Percentiles rank a stretch among this genome's conserved stretches.
These are phyloP conservation scores for Saturnia pavonia DNA, from an alignment of 2,888 invertebrate species.

Conservation along the genomic window DNA sequence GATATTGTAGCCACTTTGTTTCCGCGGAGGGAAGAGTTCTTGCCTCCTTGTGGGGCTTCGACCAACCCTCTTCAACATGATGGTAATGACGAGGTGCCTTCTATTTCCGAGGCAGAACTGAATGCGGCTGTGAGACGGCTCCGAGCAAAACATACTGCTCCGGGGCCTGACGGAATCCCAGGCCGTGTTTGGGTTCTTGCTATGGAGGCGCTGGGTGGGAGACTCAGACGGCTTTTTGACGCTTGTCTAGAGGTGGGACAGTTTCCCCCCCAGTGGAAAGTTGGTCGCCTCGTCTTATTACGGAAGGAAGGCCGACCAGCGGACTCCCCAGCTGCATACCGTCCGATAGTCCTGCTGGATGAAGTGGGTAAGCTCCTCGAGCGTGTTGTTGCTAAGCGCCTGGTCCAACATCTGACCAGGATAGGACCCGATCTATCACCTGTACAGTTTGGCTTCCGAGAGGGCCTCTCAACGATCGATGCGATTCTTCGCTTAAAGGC, in stretches of 20 bases:
- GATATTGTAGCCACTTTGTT: conserved; percentile 20
- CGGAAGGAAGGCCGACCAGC: conserved; percentile 16
- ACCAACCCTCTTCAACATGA: not conserved
- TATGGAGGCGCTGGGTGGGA: too few relatives aligned
- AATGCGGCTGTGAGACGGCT: too few relatives aligned
- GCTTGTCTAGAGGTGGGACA: not conserved
- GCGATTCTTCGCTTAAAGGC: too few relatives aligned
- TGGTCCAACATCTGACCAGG: not conserved
- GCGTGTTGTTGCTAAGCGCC: not conserved
- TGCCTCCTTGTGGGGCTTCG: conserved; percentile 10
- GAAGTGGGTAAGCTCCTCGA: not conserved
- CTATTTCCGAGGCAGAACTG: not conserved
- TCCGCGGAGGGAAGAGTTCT: conserved; percentile 15
- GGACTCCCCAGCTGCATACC: not conserved
- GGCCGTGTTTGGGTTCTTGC: too few relatives aligned
- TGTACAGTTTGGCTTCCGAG: not conserved
- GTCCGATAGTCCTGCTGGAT: not conserved
- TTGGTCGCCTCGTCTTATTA: conserved; percentile 24
- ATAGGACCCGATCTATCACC: not conserved
- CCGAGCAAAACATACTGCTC: too few relatives aligned
- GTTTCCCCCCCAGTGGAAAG: conserved; percentile 20
- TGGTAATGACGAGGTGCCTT: conserved; percentile 6
- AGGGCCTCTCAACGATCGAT: too few relatives aligned
- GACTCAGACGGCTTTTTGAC: too few relatives aligned
- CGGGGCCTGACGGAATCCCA: too few relatives aligned